Base-by-base conservation (phyloP, 2,113 vertebrate species). In the Etia nguti region DNA sequence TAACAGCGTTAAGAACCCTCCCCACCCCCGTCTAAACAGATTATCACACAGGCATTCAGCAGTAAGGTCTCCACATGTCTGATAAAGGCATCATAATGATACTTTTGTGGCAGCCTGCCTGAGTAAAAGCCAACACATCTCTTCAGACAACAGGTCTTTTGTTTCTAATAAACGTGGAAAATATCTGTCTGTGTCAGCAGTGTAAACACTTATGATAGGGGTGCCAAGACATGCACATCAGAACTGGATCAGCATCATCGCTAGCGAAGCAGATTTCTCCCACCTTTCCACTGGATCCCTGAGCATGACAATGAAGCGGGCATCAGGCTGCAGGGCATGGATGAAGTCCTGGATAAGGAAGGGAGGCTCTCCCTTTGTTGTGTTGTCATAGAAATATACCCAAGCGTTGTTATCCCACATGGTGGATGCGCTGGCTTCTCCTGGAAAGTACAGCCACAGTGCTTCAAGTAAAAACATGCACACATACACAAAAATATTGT, bases 361-460 rank as follows among this genome's bases (percentile, higher is more conserved):
- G 2, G 98, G 98, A 10, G 98, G 98, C 90, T 99, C 98, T 4
- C 97, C 97, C 0, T 96, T 96, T 2, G 97, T 97, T 10, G 96
- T 96, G 86, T 98, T 99, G 91, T 98, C 96, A 2, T 99, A 99
- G 90, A 98, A 98, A 94, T 98, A 98, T 54, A 96, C 94, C 98
- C 98, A 99, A 55, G 98, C 98, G 0, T 98, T 99, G 96, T 99
- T 99, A 88, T 99, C 98, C 98, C 98, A 99, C 98, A 99, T 98
- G 1, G 98, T 99, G 4, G 98, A 99, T n/a, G 98, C 98, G 1
- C 98, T 99, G 94, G 98, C 98, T 93, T 99, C 98, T 62, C 98
- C 98, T 99, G 91, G 57, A 60, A 82, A 82, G 88, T 34, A 84
- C 82, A 87, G 16, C 70, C 87, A 88, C 80, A 11, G 29, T 7